Base-by-base conservation (phyloP, 2,888 invertebrate genomes). In the Luperina nickerlii region DNA sequence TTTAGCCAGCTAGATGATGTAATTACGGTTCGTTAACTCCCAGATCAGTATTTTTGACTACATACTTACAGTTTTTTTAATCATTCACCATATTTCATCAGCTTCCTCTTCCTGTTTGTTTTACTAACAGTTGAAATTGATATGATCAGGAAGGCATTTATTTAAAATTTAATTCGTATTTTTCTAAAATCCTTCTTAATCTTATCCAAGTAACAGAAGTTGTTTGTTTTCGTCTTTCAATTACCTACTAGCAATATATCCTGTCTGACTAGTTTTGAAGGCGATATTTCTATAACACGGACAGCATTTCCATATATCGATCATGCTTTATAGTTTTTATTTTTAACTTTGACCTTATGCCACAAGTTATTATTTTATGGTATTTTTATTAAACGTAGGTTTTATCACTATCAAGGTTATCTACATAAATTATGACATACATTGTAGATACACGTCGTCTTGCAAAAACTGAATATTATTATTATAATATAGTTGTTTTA, bases 341-440 rank as follows among this genome's bases (percentile, higher is more conserved):
- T 85, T 89, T 79, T 85, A 82, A 42, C 63, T 67, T 62, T 57
- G 81, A 80, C 87, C 80, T 89, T 79, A 76, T n/a, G 70, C 68
- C 63, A 51, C 45, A 27, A 60, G 18, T 38, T 72, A 54, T 66
- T 78, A 15, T 81, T 74, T 67, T 57, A 72, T 74, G 60, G 54
- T 67, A 72, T 74, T 76, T 80, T 74, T 66, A 57, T 74, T 68
- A 32, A 45, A 68, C 68, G 54, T 76, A 62, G 51, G 74, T 74
- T 84, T 65, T 80, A 74, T 74, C 60, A 74, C 13, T 45, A 70
- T 68, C 76, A 82, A 84, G 84, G 88, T 75, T 65, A 69, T 72
- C 68, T 57, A 51, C 66, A 60, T 76, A 68, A 67, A 63, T 62
- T 57, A 38, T 82, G 75, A 77, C 80, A 74, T 82, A 72, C 54